Base-by-base conservation (phyloP, 2,113 vertebrate genomes). In the Clarias macrocephalus region DNA sequence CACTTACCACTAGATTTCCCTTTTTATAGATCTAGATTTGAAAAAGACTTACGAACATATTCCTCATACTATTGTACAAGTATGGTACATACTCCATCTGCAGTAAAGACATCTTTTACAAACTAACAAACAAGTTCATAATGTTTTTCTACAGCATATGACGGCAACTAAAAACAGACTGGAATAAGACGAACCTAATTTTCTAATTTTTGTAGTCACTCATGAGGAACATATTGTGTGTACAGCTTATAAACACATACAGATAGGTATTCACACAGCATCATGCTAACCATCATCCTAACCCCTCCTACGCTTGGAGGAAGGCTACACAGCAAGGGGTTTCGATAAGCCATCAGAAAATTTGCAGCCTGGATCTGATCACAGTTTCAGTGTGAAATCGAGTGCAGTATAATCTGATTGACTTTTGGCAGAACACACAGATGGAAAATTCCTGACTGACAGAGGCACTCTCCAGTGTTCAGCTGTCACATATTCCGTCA, bases 151-250 rank as follows among this genome's bases (percentile, higher is more conserved):
- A 21, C 80, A 21, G 73, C 84, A 82, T 21, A 68, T 77, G 16
- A 81, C 48, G 77, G 37, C 8, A 10, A 12, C 0, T 33, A 60
- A 72, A 76, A 57, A 54, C 65, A 76, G 81, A 77, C 59, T 70
- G 54, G 33, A 52, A 54, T 85, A 85, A 63, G 70, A 76, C 79
- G 66, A 42, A 70, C 63, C 63, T 84, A 86, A 86, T 86, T 84
- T 81, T 68, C 63, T 77, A 84, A 86, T 86, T 84, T 81, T 68
- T 48, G 68, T 33, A 70, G 21, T 21, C 62, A 60, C 56, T 88
- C 37, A 80, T 76, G 62, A 21, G 52, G 70, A 25, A 66, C 72
- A 52, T 23, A 28, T 19, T 48, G 83, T 57, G 56, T 33, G 79
- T 30, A 83, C 80, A 79, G 48, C 19, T 37, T 77, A 88, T 62